Percentiles rank a stretch among this genome's conserved stretches.
These are phyloP conservation scores for Dryas iulia DNA, from an alignment of 1,140 invertebrate genomes.

Conservation along the genomic window DNA sequence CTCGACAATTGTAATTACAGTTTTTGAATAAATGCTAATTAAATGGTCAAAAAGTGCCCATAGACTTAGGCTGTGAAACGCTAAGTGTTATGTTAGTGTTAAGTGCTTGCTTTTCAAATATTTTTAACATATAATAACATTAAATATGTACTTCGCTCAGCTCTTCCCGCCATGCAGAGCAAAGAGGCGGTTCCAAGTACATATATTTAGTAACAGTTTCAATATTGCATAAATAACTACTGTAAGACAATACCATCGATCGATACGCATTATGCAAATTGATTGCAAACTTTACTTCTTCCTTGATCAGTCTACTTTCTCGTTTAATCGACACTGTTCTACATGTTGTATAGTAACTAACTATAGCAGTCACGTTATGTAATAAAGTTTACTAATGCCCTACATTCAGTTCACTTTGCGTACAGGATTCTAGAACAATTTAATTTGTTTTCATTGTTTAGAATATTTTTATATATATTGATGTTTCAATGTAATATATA, in stretches of 20 bases:
- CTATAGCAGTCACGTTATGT: not conserved
- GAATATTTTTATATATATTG: not conserved
- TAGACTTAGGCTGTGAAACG: too few relatives aligned
- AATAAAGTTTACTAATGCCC: conserved; percentile 6
- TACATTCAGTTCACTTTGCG: conserved; percentile 5
- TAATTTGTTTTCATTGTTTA: not conserved
- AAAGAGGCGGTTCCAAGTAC: too few relatives aligned
- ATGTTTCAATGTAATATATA: too few relatives aligned
- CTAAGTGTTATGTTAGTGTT: too few relatives aligned
- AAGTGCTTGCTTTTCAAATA: too few relatives aligned
- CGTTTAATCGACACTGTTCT: conserved; percentile 18
- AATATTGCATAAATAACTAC: not conserved
- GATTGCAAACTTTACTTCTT: conserved; percentile 15
- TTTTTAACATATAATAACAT: too few relatives aligned
- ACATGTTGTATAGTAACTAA: conserved; percentile 3
- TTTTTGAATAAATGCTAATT: too few relatives aligned
- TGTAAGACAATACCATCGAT: conserved; percentile 21
- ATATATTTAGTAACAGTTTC: not conserved
- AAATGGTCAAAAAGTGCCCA: too few relatives aligned
- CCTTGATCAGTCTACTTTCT: conserved; percentile 28
- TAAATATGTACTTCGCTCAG: too few relatives aligned
- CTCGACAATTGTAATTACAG: too few relatives aligned
- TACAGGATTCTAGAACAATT: not conserved
- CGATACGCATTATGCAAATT: conserved; percentile 28
- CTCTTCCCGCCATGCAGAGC: too few relatives aligned